These are phyloP conservation scores for Sturnus vulgaris DNA, from an alignment of 2,113 vertebrate genomes.

Conservation along the genomic window DNA sequence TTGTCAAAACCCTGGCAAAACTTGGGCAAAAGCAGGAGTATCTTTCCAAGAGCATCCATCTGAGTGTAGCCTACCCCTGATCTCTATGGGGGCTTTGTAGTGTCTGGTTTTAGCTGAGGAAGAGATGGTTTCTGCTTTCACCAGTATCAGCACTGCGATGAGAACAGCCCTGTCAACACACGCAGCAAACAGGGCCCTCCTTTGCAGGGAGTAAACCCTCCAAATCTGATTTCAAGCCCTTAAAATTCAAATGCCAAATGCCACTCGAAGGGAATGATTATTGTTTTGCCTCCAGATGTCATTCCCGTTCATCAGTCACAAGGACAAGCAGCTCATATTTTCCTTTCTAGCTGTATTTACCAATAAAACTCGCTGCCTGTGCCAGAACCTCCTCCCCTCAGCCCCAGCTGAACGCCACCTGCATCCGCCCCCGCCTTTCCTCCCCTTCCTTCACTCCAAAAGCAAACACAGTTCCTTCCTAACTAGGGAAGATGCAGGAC, in stretches of 20 bases:
- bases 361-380: background rate
- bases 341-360: background rate
- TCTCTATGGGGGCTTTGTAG: background rate
- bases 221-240: background rate
- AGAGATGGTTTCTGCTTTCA: background rate
- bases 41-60: background rate
- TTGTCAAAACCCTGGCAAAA: background rate
- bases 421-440: background rate
- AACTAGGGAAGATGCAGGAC: background rate
- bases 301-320: background rate
- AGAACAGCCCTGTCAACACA: background rate
- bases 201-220: background rate
- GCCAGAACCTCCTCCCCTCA: background rate
- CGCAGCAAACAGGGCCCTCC: fast-evolving
- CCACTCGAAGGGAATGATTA: background rate
- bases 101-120: background rate
- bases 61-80: background rate
- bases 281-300: constrained; percentile 29
- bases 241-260: constrained; percentile 2
- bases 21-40: background rate
- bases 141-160: background rate
- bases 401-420: constrained; percentile 3
- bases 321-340: background rate
- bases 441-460: background rate
- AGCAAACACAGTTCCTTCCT: background rate